Base-by-base conservation (phyloP, 2,113 vertebrate species). In the Triplophysa tibetana region DNA sequence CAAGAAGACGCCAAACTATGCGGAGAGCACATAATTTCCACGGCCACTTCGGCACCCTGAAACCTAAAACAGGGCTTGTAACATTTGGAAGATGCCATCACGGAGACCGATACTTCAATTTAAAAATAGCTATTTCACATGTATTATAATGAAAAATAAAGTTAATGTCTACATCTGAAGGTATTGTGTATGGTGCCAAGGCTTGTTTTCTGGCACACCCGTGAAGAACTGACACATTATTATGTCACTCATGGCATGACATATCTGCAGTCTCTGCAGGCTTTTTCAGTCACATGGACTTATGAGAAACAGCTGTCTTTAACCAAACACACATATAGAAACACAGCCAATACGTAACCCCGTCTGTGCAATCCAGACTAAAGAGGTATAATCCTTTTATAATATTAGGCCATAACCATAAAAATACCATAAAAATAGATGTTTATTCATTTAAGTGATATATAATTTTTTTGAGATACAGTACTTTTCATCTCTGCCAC, bases 1-100 rank as follows among this genome's bases (percentile, higher is more conserved):
- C 81, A 82, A 86, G 70, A 75, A 83, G 90, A 90, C 77, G 83
- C 86, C 88, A 81, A 70, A 84, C 89, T 90, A 92, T 85, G 87
- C 89, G 85, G 82, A 85, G 84, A 81, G 62, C 66, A 50, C 67
- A 83, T 85, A 76, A 88, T 68, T 75, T 88, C 62, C 43, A 45
- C 4, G 5, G 33, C 54, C 86, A 86, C 75, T 63, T 64, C 85
- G 70, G 70, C 41, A 19, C 58, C 12, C 64, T 83, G 69, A 67
- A 58, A 43, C 10, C 33, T 66, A 82, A 84, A 79, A 79, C 43
- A 61, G 43, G 62, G 54, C 56, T 63, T 69, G 68, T 56, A 70
- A 56, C 58, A 70, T 38, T 38, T 74, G 41, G 41, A 60, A 62
- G 62, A 38, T n/a, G 29, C 29, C 69, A 38, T 72, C 38, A 43